phyloP scores from a whole-genome alignment of 2,113 vertebrate genomes.

The Chionomys nivalis region DNA sequence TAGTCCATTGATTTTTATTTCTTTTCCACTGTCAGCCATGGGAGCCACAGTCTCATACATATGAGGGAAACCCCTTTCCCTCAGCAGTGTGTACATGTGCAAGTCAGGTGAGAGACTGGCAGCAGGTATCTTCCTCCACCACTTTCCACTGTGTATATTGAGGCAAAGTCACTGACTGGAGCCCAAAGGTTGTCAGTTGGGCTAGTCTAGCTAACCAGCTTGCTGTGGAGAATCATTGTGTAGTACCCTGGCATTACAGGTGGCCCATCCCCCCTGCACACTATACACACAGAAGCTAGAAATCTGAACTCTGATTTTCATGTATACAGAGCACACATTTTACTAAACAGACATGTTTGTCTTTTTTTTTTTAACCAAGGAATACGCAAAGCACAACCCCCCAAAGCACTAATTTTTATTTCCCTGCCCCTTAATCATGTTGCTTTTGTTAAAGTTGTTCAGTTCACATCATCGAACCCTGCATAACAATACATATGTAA shows the following conservation, averaged over 20 bases:
- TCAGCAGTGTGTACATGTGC: background rate
- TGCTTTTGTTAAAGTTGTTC: background rate
- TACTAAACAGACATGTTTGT: too few species aligned
- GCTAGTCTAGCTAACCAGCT: background rate
- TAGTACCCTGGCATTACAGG: too few species aligned
- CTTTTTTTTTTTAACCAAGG: background rate
- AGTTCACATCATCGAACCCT: background rate
- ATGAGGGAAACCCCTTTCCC: background rate
- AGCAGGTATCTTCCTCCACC: background rate
- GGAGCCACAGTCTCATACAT: background rate
- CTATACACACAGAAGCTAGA: background rate
- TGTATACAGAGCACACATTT: background rate
- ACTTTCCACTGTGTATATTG: too few species aligned
- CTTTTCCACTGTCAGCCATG: background rate
- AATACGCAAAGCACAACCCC: background rate
- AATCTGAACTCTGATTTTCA: background rate
- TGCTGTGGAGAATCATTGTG: background rate
- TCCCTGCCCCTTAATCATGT: background rate
- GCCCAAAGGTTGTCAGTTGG: background rate
- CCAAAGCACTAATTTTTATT: background rate
- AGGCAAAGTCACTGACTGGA: background rate
- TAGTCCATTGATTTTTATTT: background rate
- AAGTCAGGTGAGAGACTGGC: background rate
- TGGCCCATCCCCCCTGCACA: too few species aligned
- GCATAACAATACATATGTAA: background rate